Evolutionary conservation across 1,140 invertebrate genomes (phyloP).

Genomic region (Eriocheir sinensis): DNA sequence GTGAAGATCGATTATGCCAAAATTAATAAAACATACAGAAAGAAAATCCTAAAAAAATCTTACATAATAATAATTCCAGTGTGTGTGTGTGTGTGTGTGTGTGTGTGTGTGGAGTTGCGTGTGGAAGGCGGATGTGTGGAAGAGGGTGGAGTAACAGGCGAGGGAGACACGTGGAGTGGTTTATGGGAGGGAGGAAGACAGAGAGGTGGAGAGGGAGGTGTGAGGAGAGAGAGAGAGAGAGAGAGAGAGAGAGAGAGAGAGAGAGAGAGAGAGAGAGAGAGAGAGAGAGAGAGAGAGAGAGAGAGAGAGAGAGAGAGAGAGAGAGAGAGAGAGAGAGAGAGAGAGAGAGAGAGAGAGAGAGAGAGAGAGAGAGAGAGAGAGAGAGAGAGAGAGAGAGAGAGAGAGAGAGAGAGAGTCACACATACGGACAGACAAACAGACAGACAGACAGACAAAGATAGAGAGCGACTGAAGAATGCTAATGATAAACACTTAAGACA

Average conservation of each 20-base stretch:
- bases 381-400: background rate
- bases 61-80: too few species aligned
- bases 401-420: background rate
- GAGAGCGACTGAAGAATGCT: background rate
- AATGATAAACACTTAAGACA: background rate
- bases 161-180: conserved; percentile 10
- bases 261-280: background rate
- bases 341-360: too few species aligned
- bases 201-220: too few species aligned
- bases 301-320: background rate
- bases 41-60: too few species aligned
- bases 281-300: background rate
- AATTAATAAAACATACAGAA: too few species aligned
- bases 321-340: background rate
- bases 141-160: background rate
- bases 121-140: background rate
- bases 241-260: background rate
- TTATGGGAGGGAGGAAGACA: background rate
- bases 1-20: too few species aligned
- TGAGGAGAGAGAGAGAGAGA: background rate
- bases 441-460: background rate
- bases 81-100: background rate
- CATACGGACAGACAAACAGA: too few species aligned
- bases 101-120: background rate
- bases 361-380: background rate